phyloP scores from a whole-genome alignment of 2,797 vertebrate genomes.

The Steatocranus sp. region DNA sequence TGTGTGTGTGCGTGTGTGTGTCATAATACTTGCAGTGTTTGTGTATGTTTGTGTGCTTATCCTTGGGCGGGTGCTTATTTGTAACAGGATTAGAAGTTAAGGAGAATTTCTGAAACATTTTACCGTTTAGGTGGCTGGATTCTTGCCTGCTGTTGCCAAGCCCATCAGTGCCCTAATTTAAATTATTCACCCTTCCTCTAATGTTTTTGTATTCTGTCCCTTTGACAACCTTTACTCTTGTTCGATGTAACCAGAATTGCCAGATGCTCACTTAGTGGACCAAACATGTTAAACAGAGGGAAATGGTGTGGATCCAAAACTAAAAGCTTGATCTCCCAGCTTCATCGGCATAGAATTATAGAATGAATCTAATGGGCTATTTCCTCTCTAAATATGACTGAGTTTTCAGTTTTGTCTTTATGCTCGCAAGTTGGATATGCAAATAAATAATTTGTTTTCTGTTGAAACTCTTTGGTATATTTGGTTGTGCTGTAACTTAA shows the following conservation, averaged over 20 bases:
- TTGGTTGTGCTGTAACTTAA: background rate
- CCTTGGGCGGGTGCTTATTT: slow-evolving; percentile 4
- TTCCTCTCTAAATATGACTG: background rate
- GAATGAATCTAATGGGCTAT: background rate
- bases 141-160: background rate
- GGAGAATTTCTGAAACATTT: slow-evolving; percentile 34
- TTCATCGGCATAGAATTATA: background rate
- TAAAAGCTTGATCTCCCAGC: background rate
- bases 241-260: background rate
- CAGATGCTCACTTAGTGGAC: background rate
- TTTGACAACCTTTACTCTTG: background rate
- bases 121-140: slow-evolving; percentile 18
- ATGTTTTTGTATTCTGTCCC: background rate
- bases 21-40: background rate
- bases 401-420: background rate
- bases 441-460: background rate
- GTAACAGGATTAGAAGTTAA: slow-evolving; percentile 44
- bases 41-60: background rate
- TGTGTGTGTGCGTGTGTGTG: background rate
- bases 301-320: background rate
- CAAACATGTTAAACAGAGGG: background rate
- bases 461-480: background rate
- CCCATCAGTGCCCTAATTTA: slow-evolving; percentile 8
- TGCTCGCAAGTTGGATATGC: background rate
- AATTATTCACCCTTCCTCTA: background rate